Percentiles rank a stretch among this genome's conserved stretches.
Evolutionary conservation across 2,797 vertebrate genomes (phyloP).

Genomic region (Adrianichthys oophorus): DNA sequence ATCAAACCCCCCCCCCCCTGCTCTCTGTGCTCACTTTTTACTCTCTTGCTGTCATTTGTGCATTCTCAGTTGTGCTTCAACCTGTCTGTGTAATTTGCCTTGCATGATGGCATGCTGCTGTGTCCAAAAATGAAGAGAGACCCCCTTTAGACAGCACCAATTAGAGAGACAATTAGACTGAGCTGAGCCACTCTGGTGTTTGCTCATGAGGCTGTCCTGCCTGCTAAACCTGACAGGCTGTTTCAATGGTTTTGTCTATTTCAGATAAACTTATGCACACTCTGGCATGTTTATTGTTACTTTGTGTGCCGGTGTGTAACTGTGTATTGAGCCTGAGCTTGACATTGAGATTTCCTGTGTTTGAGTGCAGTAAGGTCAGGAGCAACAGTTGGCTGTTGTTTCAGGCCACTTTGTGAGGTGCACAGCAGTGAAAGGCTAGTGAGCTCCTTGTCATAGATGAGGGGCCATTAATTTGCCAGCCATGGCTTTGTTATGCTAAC

Average conservation of each 20-base stretch:
- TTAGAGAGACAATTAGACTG: slow-evolving; percentile 97
- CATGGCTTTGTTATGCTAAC: slow-evolving; percentile 81
- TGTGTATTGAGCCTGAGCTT: slow-evolving; percentile 34
- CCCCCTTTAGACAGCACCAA: slow-evolving; percentile 94
- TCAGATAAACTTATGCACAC: slow-evolving; percentile 25
- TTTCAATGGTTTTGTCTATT: slow-evolving; percentile 31
- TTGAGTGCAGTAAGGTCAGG: slow-evolving; percentile 47
- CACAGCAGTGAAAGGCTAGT: slow-evolving; percentile 72
- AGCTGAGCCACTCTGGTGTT: slow-evolving; percentile 85
- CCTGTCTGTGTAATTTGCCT: slow-evolving; percentile 81
- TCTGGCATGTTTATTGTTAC: slow-evolving; percentile 40
- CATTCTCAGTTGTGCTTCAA: slow-evolving; percentile 59
- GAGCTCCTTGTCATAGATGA: slow-evolving; percentile 76
- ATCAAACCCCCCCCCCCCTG: slow-evolving; percentile 41
- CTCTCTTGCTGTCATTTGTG: slow-evolving; percentile 55
- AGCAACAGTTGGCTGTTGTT: slow-evolving; percentile 58
- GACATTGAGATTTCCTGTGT: slow-evolving; percentile 53
- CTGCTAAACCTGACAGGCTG: slow-evolving; percentile 62
- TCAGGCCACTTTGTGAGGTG: slow-evolving; percentile 69
- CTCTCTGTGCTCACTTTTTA: slow-evolving; percentile 48
- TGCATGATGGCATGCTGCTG: slow-evolving; percentile 75
- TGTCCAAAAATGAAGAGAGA: slow-evolving; percentile 84
- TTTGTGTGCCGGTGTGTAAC: slow-evolving; percentile 18
- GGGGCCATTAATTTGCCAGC: slow-evolving; percentile 79
- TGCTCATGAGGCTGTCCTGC: slow-evolving; percentile 77